phyloP scores from a whole-genome alignment of 2,888 invertebrate genomes.

The Acanthoscelides obtectus region DNA sequence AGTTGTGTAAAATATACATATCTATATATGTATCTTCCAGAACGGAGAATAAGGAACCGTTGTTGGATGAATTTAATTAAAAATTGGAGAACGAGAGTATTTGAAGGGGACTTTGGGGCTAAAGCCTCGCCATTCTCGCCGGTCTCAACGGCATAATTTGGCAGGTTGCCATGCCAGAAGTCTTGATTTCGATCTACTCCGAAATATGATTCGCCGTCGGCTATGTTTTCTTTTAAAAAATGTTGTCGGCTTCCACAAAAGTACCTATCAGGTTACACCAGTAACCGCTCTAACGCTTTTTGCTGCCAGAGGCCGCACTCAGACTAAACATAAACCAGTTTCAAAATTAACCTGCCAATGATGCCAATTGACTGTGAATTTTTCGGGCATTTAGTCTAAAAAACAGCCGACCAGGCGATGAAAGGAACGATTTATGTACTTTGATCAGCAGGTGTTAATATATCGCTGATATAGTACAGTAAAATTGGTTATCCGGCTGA shows the following conservation, averaged over 20 bases:
- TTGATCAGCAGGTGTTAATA: not conserved
- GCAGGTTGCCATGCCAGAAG: not conserved
- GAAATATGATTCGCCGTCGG: not conserved
- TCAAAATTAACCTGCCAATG: not conserved
- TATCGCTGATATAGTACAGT: not conserved
- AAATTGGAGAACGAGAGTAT: too few species aligned
- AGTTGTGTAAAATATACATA: too few species aligned
- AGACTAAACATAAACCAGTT: not conserved
- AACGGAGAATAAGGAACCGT: too few species aligned
- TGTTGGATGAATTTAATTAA: too few species aligned
- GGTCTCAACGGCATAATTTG: too few species aligned
- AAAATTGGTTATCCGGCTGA: not conserved
- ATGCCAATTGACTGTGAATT: not conserved
- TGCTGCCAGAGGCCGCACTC: not conserved
- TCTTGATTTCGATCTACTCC: not conserved
- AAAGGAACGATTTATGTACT: not conserved
- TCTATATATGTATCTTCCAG: too few species aligned
- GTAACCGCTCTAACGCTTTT: not conserved
- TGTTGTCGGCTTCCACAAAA: not conserved
- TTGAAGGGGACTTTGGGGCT: too few species aligned
- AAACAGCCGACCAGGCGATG: not conserved
- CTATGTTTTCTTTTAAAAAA: not conserved
- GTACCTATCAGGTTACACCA: not conserved
- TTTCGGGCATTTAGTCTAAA: not conserved
- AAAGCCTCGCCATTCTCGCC: too few species aligned